Conservation (phyloP, 1,140 invertebrate genomes). For the Adoxophyes honmai region DNA sequence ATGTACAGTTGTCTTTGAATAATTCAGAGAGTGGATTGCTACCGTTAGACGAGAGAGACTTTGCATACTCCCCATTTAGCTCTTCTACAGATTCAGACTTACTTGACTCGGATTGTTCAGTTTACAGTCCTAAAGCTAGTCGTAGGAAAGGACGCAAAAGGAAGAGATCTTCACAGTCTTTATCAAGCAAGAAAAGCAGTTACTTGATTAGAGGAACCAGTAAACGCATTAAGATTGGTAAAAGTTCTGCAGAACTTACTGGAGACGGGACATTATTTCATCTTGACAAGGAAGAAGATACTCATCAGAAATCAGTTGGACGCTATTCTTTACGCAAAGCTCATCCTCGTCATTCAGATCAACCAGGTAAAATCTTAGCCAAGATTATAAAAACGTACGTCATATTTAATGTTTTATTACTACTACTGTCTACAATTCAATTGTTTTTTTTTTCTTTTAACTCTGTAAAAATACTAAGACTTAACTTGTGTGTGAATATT, state of each 20-base stretch:
- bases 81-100: constrained; percentile 70
- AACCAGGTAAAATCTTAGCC: not conserved
- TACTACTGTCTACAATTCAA: not conserved
- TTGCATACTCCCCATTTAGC: constrained; percentile 74
- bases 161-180: constrained; percentile 61
- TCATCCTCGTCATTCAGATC: not conserved
- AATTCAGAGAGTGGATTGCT: constrained; percentile 61
- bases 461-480: not conserved
- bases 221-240: constrained; percentile 66
- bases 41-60: constrained; percentile 73
- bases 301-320: not conserved
- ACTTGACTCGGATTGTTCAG: constrained; percentile 72
- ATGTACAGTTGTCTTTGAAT: constrained; percentile 28
- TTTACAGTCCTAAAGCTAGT: constrained; percentile 66
- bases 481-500: constrained; percentile 15
- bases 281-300: not conserved
- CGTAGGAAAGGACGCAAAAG: constrained; percentile 67
- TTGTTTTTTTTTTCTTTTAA: not conserved
- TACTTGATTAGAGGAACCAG: constrained; percentile 52
- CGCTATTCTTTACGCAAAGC: not conserved
- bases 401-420: not conserved
- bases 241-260: constrained; percentile 37
- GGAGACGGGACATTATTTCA: constrained; percentile 29
- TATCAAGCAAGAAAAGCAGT: constrained; percentile 58
- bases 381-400: not conserved